Percentiles rank a stretch among this genome's conserved stretches.
phyloP scores from a whole-genome alignment of 2,113 vertebrate genomes.

The Psilopogon haemacephalus region DNA sequence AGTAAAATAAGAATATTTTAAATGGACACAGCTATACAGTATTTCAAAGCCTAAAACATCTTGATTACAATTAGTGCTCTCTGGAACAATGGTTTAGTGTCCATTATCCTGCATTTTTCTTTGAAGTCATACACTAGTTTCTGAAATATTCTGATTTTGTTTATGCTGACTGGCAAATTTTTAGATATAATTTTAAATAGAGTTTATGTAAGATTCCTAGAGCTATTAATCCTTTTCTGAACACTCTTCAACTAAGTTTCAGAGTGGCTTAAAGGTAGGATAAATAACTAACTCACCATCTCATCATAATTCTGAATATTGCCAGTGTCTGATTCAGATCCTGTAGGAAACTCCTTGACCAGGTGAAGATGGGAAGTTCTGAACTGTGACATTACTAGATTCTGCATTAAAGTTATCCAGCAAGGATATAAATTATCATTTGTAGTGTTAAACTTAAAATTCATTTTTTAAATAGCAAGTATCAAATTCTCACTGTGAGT shows the following conservation, averaged over 20 bases:
- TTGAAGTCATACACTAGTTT: background rate
- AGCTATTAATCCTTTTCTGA: background rate
- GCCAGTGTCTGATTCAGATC: background rate
- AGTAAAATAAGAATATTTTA: background rate
- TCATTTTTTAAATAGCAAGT: background rate
- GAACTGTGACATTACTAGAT: background rate
- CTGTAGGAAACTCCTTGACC: background rate
- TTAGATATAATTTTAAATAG: background rate
- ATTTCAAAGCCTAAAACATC: background rate
- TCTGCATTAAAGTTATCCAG: background rate
- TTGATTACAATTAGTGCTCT: background rate
- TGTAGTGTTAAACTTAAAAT: background rate
- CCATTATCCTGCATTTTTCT: background rate
- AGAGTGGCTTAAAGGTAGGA: background rate
- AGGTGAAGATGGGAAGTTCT: background rate
- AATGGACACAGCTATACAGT: background rate
- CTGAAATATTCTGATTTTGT: background rate
- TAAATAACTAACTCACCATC: background rate
- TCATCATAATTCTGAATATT: fast-evolving
- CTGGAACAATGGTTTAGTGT: background rate
- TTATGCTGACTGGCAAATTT: background rate
- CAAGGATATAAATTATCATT: background rate
- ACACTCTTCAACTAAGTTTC: background rate
- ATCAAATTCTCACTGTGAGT: background rate
- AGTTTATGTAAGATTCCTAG: background rate